phyloP scores from a whole-genome alignment of 2,113 vertebrate species.

The Ceuthmochares aereus region DNA sequence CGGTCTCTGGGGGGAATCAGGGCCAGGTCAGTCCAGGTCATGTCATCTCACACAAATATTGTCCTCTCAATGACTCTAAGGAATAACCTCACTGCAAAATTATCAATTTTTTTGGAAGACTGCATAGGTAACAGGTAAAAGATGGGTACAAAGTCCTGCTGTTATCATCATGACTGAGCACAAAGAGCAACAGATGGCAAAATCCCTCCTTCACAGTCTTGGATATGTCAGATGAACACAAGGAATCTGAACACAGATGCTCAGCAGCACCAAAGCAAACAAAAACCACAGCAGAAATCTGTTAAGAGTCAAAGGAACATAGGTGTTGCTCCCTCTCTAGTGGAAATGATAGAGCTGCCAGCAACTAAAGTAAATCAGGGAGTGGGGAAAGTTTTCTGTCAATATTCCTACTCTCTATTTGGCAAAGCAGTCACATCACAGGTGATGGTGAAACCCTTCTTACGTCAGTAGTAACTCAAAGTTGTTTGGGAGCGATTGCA shows the following conservation, averaged over 20 bases:
- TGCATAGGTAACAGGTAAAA: not conserved
- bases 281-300: not conserved
- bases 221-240: not conserved
- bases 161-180: not conserved
- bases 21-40: not conserved
- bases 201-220: not conserved
- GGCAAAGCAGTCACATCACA: not conserved
- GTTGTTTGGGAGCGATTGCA: not conserved
- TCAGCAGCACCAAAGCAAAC: not conserved
- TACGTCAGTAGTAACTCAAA: not conserved
- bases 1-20: fast-evolving
- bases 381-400: not conserved
- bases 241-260: not conserved
- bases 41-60: not conserved
- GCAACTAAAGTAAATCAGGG: not conserved
- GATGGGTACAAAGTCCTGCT: not conserved
- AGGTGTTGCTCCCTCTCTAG: not conserved
- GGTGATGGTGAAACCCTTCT: constrained; percentile 28
- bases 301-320: not conserved
- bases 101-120: not conserved
- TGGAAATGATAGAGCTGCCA: not conserved
- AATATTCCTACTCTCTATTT: not conserved
- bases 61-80: not conserved
- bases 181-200: not conserved
- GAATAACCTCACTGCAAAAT: not conserved